A percentile compares a stretch with the other conserved stretches of the same genome.
phyloP scores from a whole-genome alignment of 1,140 invertebrate species.

The Euwallacea similis region DNA sequence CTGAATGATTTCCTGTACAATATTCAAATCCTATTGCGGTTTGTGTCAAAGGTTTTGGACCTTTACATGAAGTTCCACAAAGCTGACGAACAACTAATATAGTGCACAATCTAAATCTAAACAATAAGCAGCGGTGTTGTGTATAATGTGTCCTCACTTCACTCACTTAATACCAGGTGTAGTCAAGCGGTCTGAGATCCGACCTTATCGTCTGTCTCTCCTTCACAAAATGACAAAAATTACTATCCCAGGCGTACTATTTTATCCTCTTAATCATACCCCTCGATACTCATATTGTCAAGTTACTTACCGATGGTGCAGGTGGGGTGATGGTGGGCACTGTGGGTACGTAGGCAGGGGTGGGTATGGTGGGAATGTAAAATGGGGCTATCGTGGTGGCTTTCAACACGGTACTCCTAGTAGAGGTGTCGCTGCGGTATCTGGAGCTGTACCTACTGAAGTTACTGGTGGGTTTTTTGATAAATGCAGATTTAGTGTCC shows the following conservation, averaged over 20 bases:
- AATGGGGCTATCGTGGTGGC: slow-evolving; percentile 44
- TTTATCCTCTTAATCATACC: slow-evolving; percentile 19
- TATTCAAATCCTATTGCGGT: too few relatives aligned
- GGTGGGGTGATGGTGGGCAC: slow-evolving; percentile 43
- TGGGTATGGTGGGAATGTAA: slow-evolving; percentile 50
- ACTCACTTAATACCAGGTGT: slow-evolving; percentile 34
- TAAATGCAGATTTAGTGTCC: slow-evolving; percentile 26
- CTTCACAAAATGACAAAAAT: slow-evolving; percentile 28
- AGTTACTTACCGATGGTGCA: slow-evolving; percentile 39
- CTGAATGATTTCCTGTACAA: too few relatives aligned
- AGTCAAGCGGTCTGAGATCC: slow-evolving; percentile 37
- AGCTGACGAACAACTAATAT: too few relatives aligned
- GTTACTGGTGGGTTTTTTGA: slow-evolving; percentile 10
- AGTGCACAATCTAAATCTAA: slow-evolving; percentile 2
- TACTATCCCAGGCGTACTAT: slow-evolving; percentile 32
- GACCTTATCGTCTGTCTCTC: slow-evolving; percentile 24
- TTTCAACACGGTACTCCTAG: slow-evolving; percentile 39
- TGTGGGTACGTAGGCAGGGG: slow-evolving; percentile 46
- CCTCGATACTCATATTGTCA: background rate
- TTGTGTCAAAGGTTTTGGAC: too few relatives aligned
- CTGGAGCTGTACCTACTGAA: slow-evolving; percentile 46
- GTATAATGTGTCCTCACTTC: slow-evolving; percentile 30
- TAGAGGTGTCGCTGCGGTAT: slow-evolving; percentile 46
- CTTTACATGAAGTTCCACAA: too few relatives aligned
- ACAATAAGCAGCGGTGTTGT: background rate